Base-by-base conservation (phyloP, 2,797 vertebrate species). In the Glyptemys insculpta region DNA sequence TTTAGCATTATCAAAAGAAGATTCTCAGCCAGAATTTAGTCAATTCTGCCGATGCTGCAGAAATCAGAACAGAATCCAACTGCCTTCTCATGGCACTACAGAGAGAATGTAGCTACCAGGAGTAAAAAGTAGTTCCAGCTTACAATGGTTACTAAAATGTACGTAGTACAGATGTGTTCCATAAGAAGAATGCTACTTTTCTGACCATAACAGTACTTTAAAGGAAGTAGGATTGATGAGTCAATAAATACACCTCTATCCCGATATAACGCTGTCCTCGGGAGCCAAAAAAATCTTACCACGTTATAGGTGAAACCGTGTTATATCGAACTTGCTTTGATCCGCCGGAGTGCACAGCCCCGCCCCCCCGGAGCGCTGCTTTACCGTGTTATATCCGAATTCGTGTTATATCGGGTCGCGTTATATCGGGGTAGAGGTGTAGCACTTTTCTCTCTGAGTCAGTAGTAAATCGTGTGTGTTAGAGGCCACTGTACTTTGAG, bases 1-100 rank as follows among this genome's bases (percentile, higher is more conserved):
- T 65, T 18, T n/a, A 65, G 59, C 31, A 65, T 65, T 65, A 65
- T n/a, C 59, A 65, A 8, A 8, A 23, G 87, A 90, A 65, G 41
- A 44, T 12, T 50, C 2, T 47, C 79, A n/a, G 1, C 10, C 29
- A 12, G 14, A 34, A 91, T 41, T 90, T 83, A 44, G 53, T 83
- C 76, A 81, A 44, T 83, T 49, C 27, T 57, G 56, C 19, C 31
- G 10, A 83, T 37, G 18, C 50, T 37, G 37, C 65, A 44, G 47
- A 72, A 57, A 78, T 53, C 49, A 80, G 56, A 94, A 78, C 3
- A 88, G 9, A 80, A 90, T 57, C 37, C 44, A 79, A 18, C 81
- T 25, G 4, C 37, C 19, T n/a, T n/a, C 14, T 87, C 52, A 9
- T 15, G n/a, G 4, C 3, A n/a, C 27, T 79, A 29, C 57, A 91